Conservation (phyloP, 2,797 vertebrate genomes). For the Sparidentex hasta region DNA sequence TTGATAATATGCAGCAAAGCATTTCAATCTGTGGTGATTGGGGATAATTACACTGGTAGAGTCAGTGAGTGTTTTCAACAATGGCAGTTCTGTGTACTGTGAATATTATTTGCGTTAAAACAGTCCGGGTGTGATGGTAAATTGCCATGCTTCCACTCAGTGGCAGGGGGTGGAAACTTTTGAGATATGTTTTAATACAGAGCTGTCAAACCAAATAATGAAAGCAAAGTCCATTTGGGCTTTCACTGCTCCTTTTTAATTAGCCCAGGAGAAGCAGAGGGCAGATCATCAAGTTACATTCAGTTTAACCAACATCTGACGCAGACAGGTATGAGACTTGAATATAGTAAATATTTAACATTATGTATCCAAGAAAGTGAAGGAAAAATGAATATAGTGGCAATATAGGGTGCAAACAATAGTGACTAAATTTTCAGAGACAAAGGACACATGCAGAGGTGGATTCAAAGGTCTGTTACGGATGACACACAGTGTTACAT, state of each 20-base stretch:
- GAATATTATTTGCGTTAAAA: constrained; percentile 43
- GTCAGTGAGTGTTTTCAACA: constrained; percentile 49
- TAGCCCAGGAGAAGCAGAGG: constrained; percentile 71
- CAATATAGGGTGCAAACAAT: neutral
- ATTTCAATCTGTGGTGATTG: constrained; percentile 37
- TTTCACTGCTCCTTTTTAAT: constrained; percentile 76
- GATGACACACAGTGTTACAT: too few relatives aligned
- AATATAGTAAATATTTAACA: constrained; percentile 33
- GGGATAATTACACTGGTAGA: constrained; percentile 51
- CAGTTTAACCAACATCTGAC: constrained; percentile 62
- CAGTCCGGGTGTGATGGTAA: constrained; percentile 20
- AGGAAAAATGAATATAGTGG: neutral
- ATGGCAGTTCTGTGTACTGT: constrained; percentile 47
- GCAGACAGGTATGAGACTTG: constrained; percentile 34
- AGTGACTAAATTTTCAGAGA: neutral
- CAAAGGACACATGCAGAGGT: neutral
- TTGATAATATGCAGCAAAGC: constrained; percentile 49
- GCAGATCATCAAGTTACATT: constrained; percentile 62
- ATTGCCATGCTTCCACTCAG: constrained; percentile 26
- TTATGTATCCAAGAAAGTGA: neutral
- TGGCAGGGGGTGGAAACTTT: constrained; percentile 38
- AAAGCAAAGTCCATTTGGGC: constrained; percentile 51
- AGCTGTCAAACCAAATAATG: constrained; percentile 64
- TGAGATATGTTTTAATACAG: constrained; percentile 64
- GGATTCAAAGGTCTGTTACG: neutral